A percentile compares a stretch with the other conserved stretches of the same genome.
Conservation (phyloP, 2,888 invertebrate genomes). For the Amphipoea lucens region DNA sequence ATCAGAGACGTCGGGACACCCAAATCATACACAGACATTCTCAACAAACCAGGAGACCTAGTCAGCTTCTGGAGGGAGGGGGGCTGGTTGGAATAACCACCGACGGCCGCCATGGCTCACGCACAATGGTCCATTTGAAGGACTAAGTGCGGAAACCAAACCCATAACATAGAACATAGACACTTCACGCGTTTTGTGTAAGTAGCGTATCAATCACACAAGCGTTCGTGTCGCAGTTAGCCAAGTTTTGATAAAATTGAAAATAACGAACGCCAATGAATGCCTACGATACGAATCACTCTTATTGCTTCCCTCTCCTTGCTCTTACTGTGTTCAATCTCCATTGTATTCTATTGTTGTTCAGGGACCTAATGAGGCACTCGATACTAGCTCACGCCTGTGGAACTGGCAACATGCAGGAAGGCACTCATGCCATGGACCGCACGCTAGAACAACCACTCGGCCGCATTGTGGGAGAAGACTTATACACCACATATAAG, state of each 20-base stretch:
- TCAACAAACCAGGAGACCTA: too few relatives aligned
- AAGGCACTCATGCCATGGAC: slow-evolving; percentile 75
- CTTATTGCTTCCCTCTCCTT: neutral
- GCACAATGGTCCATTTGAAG: too few relatives aligned
- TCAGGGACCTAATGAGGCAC: slow-evolving; percentile 75
- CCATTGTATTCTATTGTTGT: neutral
- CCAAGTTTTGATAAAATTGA: neutral
- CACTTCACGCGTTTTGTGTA: neutral
- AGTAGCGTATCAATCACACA: neutral
- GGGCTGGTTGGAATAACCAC: too few relatives aligned
- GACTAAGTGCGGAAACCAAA: too few relatives aligned
- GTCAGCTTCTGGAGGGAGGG: too few relatives aligned
- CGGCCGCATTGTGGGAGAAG: slow-evolving; percentile 71
- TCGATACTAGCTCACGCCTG: slow-evolving; percentile 80
- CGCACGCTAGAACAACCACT: slow-evolving; percentile 75
- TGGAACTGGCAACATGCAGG: slow-evolving; percentile 72
- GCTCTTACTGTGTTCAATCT: neutral
- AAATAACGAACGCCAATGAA: neutral
- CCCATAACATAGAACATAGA: too few relatives aligned
- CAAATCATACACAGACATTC: too few relatives aligned
- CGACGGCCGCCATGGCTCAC: too few relatives aligned
- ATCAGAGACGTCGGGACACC: too few relatives aligned
- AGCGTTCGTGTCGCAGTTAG: neutral
- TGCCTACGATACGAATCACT: neutral
- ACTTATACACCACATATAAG: slow-evolving; percentile 73